Conservation (phyloP, 2,797 vertebrate species). For the Rhynchotus rufescens region DNA sequence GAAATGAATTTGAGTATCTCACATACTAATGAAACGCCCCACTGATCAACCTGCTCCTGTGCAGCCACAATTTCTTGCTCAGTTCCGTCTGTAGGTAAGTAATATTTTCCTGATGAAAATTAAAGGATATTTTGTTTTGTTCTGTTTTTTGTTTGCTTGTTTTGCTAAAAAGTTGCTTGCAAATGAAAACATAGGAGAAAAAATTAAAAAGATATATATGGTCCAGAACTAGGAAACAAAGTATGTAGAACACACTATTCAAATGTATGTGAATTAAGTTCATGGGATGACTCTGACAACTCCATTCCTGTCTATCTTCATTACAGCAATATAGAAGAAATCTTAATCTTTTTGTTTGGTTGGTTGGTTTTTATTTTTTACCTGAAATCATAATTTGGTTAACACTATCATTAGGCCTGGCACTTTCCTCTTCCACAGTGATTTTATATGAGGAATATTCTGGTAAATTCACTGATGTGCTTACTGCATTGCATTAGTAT, state of each 20-base stretch:
- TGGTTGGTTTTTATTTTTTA: not conserved
- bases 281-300: not conserved
- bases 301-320: not conserved
- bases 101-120: not conserved
- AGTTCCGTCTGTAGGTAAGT: not conserved
- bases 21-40: not conserved
- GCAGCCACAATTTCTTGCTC: not conserved
- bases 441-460: not conserved
- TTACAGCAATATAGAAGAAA: not conserved
- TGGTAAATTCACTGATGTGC: not conserved
- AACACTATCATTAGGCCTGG: not conserved
- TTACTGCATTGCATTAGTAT: not conserved
- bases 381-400: not conserved
- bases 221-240: not conserved
- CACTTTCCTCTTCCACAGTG: not conserved
- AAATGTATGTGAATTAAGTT: not conserved
- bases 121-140: too few relatives aligned
- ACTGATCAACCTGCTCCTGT: not conserved
- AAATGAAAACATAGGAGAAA: not conserved
- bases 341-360: not conserved
- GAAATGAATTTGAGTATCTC: not conserved
- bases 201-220: not conserved
- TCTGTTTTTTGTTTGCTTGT: too few relatives aligned
- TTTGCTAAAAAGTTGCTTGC: not conserved
- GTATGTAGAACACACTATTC: not conserved